Evolutionary conservation across 2,797 vertebrate genomes (phyloP), one percentile per base, ranked within the genome.

Genomic region (Anguilla marmorata): DNA sequence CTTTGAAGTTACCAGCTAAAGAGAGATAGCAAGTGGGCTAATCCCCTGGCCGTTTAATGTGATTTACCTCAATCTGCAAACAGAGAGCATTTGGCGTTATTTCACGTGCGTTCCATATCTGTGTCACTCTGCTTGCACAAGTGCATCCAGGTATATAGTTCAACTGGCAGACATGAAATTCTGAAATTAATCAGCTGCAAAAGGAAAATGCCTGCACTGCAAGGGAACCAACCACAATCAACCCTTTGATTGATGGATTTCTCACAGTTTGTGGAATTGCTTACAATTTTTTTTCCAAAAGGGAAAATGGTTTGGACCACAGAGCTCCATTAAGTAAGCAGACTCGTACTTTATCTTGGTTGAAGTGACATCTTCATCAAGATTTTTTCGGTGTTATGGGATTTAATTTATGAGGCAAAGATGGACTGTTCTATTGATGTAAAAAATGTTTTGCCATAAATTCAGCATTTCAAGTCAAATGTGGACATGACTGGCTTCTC

Each of bases 341-440:
- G 90, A 89, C 90, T 33, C 91, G 52, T 92, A 94, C 94, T 96
- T 95, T 95, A 95, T 96, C 94, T 95, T 88, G 92, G 92, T 95
- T 94, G 91, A 92, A 86, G 93, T 96, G 94, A 95, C 95, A 96
- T 96, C 95, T 95, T 95, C 95, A 95, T 97, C 95, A 95, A 95
- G 94, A 94, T 94, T 96, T 96, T 96, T 94, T 95, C 95, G 94
- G 94, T 94, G 94, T 94, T 92, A 91, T 91, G 87, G 92, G 91
- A 93, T 93, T 94, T 94, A 94, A 96, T 96, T 96, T 95, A 96
- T 88, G 93, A 94, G 93, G 90, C 3, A 86, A 89, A 92, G 92
- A 95, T 93, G 90, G 74, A 69, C 87, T 90, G 41, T 86, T 83
- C 56, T 80, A 37, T 89, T 74, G 88, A 90, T 91, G 90, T 90